Base-by-base conservation (phyloP, 2,797 vertebrate species). In the Gephyroberyx darwinii region DNA sequence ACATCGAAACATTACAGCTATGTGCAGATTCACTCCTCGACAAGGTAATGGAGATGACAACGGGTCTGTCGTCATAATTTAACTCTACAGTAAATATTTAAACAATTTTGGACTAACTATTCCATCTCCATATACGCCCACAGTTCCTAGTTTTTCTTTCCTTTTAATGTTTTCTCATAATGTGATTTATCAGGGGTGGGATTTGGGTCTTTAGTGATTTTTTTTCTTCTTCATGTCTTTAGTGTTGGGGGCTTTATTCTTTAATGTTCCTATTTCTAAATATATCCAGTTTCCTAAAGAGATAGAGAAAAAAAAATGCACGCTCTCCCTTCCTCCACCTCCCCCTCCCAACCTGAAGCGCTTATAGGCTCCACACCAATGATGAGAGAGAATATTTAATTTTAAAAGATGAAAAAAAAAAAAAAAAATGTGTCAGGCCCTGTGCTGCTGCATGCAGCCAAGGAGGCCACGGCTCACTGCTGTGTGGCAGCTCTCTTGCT, bases 301-400 rank as follows among this genome's bases (percentile, higher is more conserved):
- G 81, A 71, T 51, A 79, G 71, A 31, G 22, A 59, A 58, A 66
- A 69, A 70, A 65, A 70, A 69, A 60, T 14, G 12, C 53, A 35
- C 17, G 14, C 45, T 56, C 60, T 59, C 45, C 26, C 26, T 26
- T 26, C 67, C 63, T 69, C 55, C 37, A n/a, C 57, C 17, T 50
- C 55, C 35, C 33, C 48, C 61, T 45, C 58, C 71, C 76, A 80
- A 87, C 88, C 86, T 83, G 87, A 86, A 90, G 88, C 71, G 82
- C 86, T 89, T 91, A 86, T 86, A 87, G 79, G 79, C 84, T 88
- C 69, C 80, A 80, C 84, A 78, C 77, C 77, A 62, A 79, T 80
- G 89, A 92, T 90, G 79, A 90, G 86, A 92, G 91, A 88, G 90
- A 93, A 92, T 90, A 91, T 89, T 93, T 90, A 90, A 92, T 91